Evolutionary conservation across 2,797 vertebrate genomes (phyloP), one percentile per base, ranked within the genome.

Genomic region (Myiotriccus ornatus): DNA sequence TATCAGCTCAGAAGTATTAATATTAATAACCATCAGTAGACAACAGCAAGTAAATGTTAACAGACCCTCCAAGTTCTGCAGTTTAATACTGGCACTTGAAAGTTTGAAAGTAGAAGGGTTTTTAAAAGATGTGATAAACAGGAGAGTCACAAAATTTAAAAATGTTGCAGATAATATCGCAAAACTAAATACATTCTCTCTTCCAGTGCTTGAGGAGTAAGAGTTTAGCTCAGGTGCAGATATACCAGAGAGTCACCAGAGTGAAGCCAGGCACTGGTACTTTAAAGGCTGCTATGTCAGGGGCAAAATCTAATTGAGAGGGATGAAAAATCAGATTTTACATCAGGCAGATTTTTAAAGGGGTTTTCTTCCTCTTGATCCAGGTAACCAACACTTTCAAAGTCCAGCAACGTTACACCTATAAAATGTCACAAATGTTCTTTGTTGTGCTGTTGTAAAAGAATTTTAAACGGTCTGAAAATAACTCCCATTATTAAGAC

Each of bases 231-330:
- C 2, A 1, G 37, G 20, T 11, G 43, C 41, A 50, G 37, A 6
- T 1, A 23, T 4, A 14, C 8, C 6, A 2, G 12, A 32, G 4
- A 23, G 27, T 7, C 24, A 39, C 11, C 39, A 20, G 21, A 28
- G 55, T 0, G 9, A 62, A 44, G 34, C 32, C 37, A 18, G 19
- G 35, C 50, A 41, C 39, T 2, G 4, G 2, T 0, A 17, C 50
- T 22, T 12, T 22, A 22, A 57, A 43, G 30, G 19, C 37, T 0
- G 4, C 63, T 21, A 7, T 1, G 1, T 14, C 4, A 8, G 16
- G 12, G 6, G 20, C 32, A 23, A 30, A 55, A 74, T 19, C 49
- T 43, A 27, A 67, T 12, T 12, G 7, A 3, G 18, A 81, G 23
- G 3, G 4, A 59, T 3, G 27, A 11, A 35, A 94, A 67, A 9